Evolutionary conservation across 2,888 invertebrate species (phyloP).

Genomic region (Lamellibrachia columna): DNA sequence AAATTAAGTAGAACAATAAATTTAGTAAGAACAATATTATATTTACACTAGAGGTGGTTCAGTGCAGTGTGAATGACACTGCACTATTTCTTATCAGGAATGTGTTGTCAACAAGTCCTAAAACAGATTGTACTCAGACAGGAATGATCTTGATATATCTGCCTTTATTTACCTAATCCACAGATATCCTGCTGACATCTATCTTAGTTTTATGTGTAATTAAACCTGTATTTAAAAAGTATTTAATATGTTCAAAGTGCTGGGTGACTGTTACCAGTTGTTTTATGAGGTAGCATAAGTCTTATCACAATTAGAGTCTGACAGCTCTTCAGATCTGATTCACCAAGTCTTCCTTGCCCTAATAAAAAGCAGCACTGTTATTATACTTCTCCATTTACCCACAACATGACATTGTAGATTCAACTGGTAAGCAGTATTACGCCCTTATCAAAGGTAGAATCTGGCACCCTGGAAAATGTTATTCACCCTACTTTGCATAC

Average conservation of each 20-base stretch:
- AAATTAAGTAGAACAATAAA: too few species aligned
- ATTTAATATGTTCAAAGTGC: neutral
- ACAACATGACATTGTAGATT: neutral
- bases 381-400: neutral
- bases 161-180: neutral
- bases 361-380: neutral
- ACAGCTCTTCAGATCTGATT: neutral
- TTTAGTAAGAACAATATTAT: too few species aligned
- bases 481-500: neutral
- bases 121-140: neutral
- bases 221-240: neutral
- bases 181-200: neutral
- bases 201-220: neutral
- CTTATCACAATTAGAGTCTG: neutral
- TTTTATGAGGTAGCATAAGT: neutral
- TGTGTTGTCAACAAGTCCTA: neutral
- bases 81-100: neutral
- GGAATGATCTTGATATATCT: neutral
- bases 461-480: neutral
- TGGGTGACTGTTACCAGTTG: neutral
- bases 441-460: neutral
- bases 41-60: neutral
- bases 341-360: neutral
- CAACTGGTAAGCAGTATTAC: neutral
- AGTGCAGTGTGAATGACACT: neutral